phyloP scores from a whole-genome alignment of 2,113 vertebrate genomes.

The Ceuthmochares aereus region DNA sequence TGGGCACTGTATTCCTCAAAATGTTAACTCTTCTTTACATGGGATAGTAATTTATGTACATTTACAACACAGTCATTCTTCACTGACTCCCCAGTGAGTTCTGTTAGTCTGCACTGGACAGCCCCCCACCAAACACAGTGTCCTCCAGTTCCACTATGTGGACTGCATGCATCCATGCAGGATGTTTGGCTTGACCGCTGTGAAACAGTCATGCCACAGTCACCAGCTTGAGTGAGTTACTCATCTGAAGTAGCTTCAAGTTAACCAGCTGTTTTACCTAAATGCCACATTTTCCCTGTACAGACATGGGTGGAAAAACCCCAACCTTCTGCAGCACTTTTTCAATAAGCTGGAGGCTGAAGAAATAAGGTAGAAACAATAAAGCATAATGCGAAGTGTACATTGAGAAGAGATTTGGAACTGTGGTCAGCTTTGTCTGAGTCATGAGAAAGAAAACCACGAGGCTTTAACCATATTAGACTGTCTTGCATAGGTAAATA shows the following conservation, averaged over 20 bases:
- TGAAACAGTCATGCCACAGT: background rate
- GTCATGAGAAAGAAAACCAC: constrained; percentile 19
- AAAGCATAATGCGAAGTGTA: background rate
- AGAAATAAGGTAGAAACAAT: background rate
- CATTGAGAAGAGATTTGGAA: background rate
- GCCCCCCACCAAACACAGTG: background rate
- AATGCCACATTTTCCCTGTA: background rate
- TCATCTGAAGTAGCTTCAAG: background rate
- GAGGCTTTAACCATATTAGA: background rate
- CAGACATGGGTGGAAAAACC: background rate
- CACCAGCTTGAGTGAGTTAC: background rate
- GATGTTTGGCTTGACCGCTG: background rate
- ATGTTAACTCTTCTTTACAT: background rate
- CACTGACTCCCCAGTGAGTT: background rate
- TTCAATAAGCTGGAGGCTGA: background rate
- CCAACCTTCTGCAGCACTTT: background rate
- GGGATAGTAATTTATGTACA: background rate
- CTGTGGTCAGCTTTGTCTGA: constrained; percentile 36
- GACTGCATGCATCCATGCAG: background rate
- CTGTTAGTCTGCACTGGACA: background rate
- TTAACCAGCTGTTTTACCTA: background rate
- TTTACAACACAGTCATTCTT: background rate
- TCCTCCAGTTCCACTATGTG: background rate
- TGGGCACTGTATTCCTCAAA: background rate
- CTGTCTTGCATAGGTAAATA: constrained; percentile 18